phyloP scores from a whole-genome alignment of 2,797 vertebrate genomes.

The Miichthys miiuy region DNA sequence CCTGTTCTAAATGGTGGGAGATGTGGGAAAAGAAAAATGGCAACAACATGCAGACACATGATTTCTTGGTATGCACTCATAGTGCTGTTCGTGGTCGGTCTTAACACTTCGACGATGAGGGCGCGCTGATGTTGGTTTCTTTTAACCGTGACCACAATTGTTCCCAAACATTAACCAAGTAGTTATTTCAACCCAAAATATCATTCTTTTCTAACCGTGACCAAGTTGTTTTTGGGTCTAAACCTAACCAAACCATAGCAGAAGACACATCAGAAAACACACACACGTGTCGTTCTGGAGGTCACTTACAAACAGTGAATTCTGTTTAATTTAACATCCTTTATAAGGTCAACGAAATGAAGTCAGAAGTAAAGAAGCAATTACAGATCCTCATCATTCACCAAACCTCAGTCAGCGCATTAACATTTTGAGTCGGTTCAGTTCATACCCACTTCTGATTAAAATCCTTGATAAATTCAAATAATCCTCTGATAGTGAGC shows the following conservation, averaged over 20 bases:
- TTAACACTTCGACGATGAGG: background rate
- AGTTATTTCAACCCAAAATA: background rate
- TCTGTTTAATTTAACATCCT: background rate
- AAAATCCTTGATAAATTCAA: slow-evolving; percentile 23
- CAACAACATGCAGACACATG: background rate
- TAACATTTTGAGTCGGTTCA: background rate
- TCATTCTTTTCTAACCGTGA: background rate
- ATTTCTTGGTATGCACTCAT: background rate
- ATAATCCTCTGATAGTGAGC: slow-evolving; percentile 8
- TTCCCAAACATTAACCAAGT: background rate
- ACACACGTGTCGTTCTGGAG: background rate
- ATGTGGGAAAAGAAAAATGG: background rate
- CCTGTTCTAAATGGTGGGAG: background rate
- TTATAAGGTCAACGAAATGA: too few relatives aligned
- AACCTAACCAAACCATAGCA: background rate
- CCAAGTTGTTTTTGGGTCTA: background rate
- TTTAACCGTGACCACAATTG: background rate
- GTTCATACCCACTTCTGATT: background rate
- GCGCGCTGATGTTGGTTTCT: background rate
- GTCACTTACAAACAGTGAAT: too few relatives aligned
- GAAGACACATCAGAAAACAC: background rate
- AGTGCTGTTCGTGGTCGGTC: background rate
- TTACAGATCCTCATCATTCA: slow-evolving; percentile 1
- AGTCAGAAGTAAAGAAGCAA: background rate
- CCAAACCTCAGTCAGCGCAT: background rate